Base-by-base conservation (phyloP, 2,888 invertebrate genomes). In the Pachymerium ferrugineum region DNA sequence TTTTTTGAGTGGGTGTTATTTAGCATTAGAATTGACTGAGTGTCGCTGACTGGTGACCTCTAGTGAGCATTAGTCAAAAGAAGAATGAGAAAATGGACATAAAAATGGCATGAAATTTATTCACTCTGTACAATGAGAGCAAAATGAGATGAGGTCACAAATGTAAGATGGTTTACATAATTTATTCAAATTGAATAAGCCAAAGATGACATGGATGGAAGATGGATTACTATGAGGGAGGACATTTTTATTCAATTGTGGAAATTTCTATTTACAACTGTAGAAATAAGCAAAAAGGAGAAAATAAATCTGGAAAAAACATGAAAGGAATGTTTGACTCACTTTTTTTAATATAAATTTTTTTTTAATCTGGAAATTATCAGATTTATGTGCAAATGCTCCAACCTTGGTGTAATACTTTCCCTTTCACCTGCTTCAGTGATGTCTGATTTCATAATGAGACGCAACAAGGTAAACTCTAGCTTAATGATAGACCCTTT, bases 391-490 rank as follows among this genome's bases (percentile, higher is more conserved):
- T 47, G 47, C 47, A 19, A 47, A 47, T 47, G 47, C 8, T 47
- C 47, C 47, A 47, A 47, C 47, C 47, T 47, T 47, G 47, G 47
- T 47, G 47, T 47, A 47, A 47, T 47, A 47, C 47, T 47, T 47
- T 47, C 47, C 22, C 47, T 47, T 47, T 47, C 47, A 47, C 47
- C 47, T 47, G 47, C 47, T 47, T 47, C 47, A 47, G 47, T 47
- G 47, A 47, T 47, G 47, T 47, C 47, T 47, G 47, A 47, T 47
- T 47, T 16, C 47, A 47, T 47, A 47, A 47, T 47, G 47, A 47
- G 47, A 47, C 47, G n/a, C 47, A 47, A 19, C 47, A 47, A 47
- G 47, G 47, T 47, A 47, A 47, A 47, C 47, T 47, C 47, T 47
- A 19, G 22, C 47, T 47, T 47, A 47, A 47, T 47, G 47, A 47